Base-by-base conservation (phyloP, 2,113 vertebrate species). In the Chrysemys picta region DNA sequence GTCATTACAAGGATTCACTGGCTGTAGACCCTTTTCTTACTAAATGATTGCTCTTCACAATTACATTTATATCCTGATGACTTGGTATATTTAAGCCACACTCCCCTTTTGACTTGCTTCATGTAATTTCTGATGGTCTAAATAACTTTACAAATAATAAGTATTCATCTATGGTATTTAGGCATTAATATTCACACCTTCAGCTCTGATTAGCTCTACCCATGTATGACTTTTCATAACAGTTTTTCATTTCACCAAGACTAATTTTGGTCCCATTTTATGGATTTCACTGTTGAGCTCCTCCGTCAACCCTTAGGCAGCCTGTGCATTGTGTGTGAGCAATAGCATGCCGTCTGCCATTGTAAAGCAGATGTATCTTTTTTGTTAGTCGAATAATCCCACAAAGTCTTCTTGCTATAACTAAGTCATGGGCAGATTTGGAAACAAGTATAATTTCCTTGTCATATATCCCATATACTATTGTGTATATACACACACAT, bases 371-470 rank as follows among this genome's bases (percentile, higher is more conserved):
- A 38, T 52, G 1, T 59, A 31, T 52, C n/a, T 56, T 47, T 83
- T 65, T 54, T 93, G 93, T 93, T 85, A 52, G 47, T 89, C 5
- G 24, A 62, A 93, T 93, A 80, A 90, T 91, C 49, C 8, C 16
- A 80, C 4, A 82, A 87, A 89, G 81, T 53, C 8, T 93, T 88
- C 8, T 82, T 82, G 38, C 29, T 16, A 89, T 35, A 12, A 17
- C 19, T 57, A 57, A 49, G 4, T 3, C 7, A 22, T 50, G 80
- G 81, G 75, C 53, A 80, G 4, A 5, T 50, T n/a, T 49, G 81
- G 35, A 3, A 93, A 78, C 25, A 72, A 91, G 54, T 69, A 45
- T 3, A 45, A 56, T 89, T 56, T 85, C 53, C 95, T 6, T 2
- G 57, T 54, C 53, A 54, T 22, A 53, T 53, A 54, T 54, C 53